Conservation (phyloP, 2,888 invertebrate species). For the Brenthis ino region DNA sequence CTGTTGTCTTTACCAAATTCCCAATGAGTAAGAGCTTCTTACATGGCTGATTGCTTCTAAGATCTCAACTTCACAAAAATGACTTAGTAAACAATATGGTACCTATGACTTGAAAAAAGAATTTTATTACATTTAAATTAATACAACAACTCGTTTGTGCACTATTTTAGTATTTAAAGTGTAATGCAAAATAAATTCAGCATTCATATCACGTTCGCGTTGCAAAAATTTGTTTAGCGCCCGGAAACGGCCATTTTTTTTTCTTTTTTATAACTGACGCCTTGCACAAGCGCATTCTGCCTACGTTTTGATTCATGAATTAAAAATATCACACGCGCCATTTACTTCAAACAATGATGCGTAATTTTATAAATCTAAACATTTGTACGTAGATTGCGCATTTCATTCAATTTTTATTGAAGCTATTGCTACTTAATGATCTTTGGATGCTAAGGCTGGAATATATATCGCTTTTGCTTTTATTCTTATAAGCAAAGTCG, state of each 20-base stretch:
- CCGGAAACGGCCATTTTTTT: constrained; percentile 61
- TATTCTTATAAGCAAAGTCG: constrained; percentile 16
- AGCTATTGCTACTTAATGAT: constrained; percentile 9
- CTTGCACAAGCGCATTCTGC: constrained; percentile 53
- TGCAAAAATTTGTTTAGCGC: constrained; percentile 60
- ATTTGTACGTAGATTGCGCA: constrained; percentile 28
- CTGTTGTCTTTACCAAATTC: too few relatives aligned
- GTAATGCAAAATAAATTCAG: constrained; percentile 39
- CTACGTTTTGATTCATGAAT: constrained; percentile 65
- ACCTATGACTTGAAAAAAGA: too few relatives aligned
- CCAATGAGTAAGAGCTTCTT: too few relatives aligned
- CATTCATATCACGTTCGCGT: constrained; percentile 53
- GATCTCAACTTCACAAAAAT: too few relatives aligned
- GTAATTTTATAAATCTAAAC: constrained; percentile 20
- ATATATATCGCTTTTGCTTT: neutral
- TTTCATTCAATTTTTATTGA: constrained; percentile 25
- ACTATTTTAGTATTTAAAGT: constrained; percentile 31
- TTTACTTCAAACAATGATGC: constrained; percentile 32
- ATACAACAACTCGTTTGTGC: neutral
- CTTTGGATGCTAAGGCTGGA: constrained; percentile 12
- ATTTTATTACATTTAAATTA: too few relatives aligned
- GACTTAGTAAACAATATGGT: too few relatives aligned
- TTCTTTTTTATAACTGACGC: constrained; percentile 47
- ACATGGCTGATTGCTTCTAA: too few relatives aligned
- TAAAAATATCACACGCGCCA: constrained; percentile 66